phyloP scores from a whole-genome alignment of 2,888 invertebrate species.

The Thalpophila matura region DNA sequence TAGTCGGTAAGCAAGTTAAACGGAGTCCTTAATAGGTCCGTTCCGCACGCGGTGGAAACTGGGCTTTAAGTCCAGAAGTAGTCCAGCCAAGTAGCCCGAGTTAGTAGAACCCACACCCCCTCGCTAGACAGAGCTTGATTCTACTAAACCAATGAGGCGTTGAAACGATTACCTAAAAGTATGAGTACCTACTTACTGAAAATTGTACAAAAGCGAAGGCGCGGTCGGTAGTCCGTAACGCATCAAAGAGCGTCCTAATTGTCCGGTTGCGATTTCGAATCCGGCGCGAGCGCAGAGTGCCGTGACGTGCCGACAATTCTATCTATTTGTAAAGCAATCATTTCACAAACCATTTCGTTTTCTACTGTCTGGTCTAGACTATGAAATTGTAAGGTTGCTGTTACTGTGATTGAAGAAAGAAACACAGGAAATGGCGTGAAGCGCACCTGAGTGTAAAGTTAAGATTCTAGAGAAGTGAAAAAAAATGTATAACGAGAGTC shows the following conservation, averaged over 20 bases:
- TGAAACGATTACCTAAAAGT: slow-evolving; percentile 35
- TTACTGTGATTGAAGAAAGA: not conserved
- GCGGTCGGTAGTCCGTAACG: slow-evolving; percentile 72
- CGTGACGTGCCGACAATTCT: slow-evolving; percentile 68
- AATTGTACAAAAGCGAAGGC: slow-evolving; percentile 54
- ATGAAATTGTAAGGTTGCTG: not conserved
- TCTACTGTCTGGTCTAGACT: slow-evolving; percentile 46
- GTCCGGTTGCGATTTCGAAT: slow-evolving; percentile 80
- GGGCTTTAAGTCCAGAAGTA: too few relatives aligned
- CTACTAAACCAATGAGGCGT: slow-evolving; percentile 23
- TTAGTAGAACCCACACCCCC: not conserved
- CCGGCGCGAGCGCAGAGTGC: slow-evolving; percentile 73
- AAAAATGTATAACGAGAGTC: too few relatives aligned
- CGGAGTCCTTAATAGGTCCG: too few relatives aligned
- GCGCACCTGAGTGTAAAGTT: not conserved
- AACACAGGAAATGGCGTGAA: not conserved
- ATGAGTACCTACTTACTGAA: slow-evolving; percentile 29
- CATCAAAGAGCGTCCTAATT: slow-evolving; percentile 79
- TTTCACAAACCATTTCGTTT: slow-evolving; percentile 60
- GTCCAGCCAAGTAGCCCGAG: too few relatives aligned
- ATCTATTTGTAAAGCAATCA: slow-evolving; percentile 67
- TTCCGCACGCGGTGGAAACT: too few relatives aligned
- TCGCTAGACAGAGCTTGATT: not conserved
- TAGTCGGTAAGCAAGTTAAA: too few relatives aligned
- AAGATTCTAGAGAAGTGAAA: too few relatives aligned